These are phyloP conservation scores for Epinotia demarniana DNA, from an alignment of 2,888 invertebrate species.

Conservation along the genomic window DNA sequence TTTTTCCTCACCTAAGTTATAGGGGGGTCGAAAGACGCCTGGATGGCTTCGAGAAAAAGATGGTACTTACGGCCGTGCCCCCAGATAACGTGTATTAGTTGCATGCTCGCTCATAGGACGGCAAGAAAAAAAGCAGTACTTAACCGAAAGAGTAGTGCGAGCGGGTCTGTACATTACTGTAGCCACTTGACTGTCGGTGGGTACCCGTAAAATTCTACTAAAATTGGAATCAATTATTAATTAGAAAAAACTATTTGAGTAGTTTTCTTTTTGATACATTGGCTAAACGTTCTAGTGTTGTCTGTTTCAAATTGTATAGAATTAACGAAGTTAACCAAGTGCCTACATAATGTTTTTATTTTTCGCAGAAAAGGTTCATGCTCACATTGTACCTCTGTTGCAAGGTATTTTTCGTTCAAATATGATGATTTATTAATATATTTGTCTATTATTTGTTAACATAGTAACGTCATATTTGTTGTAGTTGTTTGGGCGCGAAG, in stretches of 20 bases:
- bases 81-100: constrained; percentile 9
- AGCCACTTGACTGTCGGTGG: background rate
- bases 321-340: background rate
- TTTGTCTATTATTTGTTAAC: background rate
- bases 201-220: too few species aligned
- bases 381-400: constrained; percentile 44
- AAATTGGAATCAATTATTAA: too few species aligned
- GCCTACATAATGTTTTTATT: constrained; percentile 2
- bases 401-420: constrained; percentile 41
- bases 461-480: constrained; percentile 4
- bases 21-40: too few species aligned
- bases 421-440: background rate
- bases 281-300: background rate
- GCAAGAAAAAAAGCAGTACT: background rate
- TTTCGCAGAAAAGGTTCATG: constrained; percentile 48
- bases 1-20: too few species aligned
- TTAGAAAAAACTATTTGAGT: too few species aligned
- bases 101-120: background rate
- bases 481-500: too few species aligned
- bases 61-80: too few species aligned
- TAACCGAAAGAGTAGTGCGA: background rate
- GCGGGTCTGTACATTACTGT: constrained; percentile 1
- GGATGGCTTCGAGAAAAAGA: too few species aligned
- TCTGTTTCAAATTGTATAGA: background rate
- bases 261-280: background rate